phyloP scores from a whole-genome alignment of 2,888 invertebrate species.

The Caenorhabditis virilis region DNA sequence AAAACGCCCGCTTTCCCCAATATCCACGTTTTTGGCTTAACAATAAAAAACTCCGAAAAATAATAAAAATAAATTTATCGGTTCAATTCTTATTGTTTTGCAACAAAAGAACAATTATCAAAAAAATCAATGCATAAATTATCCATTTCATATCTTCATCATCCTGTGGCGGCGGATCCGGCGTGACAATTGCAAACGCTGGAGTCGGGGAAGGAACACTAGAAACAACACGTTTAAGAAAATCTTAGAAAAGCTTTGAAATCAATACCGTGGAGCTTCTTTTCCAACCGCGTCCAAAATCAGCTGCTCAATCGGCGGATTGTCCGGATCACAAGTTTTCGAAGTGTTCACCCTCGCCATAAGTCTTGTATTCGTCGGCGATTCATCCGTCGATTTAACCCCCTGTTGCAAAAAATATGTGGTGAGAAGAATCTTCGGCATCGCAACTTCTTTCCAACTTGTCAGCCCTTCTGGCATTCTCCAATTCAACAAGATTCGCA shows the following conservation, averaged over 20 bases:
- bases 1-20: no score
- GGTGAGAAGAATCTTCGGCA: slow-evolving; percentile 52
- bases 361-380: slow-evolving; percentile 38
- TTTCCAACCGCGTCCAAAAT: slow-evolving; percentile 54
- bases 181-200: background rate
- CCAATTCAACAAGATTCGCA: slow-evolving; percentile 56
- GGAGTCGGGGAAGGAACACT: background rate
- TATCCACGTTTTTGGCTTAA: no score
- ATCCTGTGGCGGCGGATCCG: background rate
- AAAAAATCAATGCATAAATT: slow-evolving; percentile 13
- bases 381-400: slow-evolving; percentile 29
- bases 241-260: no score
- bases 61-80: no score
- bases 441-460: slow-evolving; percentile 45
- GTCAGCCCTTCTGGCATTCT: slow-evolving; percentile 33
- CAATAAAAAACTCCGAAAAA: no score
- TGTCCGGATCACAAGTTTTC: slow-evolving; percentile 43
- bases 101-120: slow-evolving; percentile 22
- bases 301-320: slow-evolving; percentile 56
- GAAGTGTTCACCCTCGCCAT: slow-evolving; percentile 36
- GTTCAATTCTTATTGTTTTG: background rate
- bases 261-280: slow-evolving; percentile 12
- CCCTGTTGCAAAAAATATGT: slow-evolving; percentile 43
- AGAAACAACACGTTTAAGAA: background rate
- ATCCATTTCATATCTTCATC: slow-evolving; percentile 35